Conservation (phyloP, 2,888 invertebrate species). For the Leptopilina drosophilae region DNA sequence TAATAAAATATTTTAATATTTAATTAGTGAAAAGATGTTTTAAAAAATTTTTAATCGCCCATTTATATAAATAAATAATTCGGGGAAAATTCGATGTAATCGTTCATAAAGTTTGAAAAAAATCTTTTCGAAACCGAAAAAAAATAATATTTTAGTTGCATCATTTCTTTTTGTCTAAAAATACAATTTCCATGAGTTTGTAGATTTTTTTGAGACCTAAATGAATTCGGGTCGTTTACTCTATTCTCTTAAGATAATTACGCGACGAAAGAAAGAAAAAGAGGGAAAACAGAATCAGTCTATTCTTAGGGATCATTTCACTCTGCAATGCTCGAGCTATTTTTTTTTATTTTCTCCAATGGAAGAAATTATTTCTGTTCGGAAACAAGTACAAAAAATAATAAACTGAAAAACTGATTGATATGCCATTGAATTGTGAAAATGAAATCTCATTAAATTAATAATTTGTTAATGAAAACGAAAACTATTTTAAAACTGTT, state of each 20-base stretch:
- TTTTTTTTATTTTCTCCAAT: slow-evolving; percentile 50
- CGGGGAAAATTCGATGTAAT: no score
- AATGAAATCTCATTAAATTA: no score
- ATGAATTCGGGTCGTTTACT: background rate
- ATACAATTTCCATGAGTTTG: background rate
- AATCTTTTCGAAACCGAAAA: background rate
- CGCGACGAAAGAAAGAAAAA: slow-evolving; percentile 47
- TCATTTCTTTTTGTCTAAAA: background rate
- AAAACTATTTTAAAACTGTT: no score
- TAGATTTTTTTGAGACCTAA: background rate
- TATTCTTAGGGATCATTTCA: slow-evolving; percentile 63
- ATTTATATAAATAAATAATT: no score
- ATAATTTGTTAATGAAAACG: no score
- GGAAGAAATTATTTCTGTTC: slow-evolving; percentile 42
- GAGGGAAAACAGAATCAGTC: slow-evolving; percentile 58
- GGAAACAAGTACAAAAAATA: background rate
- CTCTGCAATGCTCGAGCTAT: slow-evolving; percentile 40
- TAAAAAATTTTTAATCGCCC: no score
- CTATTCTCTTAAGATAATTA: slow-evolving; percentile 52
- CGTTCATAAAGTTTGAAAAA: background rate
- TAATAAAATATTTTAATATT: no score
- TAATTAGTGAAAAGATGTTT: no score
- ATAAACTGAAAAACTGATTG: background rate
- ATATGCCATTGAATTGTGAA: background rate
- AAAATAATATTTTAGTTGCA: background rate